These are phyloP conservation scores for Ichneumon xanthorius DNA, from an alignment of 2,888 invertebrate species.

Conservation along the genomic window DNA sequence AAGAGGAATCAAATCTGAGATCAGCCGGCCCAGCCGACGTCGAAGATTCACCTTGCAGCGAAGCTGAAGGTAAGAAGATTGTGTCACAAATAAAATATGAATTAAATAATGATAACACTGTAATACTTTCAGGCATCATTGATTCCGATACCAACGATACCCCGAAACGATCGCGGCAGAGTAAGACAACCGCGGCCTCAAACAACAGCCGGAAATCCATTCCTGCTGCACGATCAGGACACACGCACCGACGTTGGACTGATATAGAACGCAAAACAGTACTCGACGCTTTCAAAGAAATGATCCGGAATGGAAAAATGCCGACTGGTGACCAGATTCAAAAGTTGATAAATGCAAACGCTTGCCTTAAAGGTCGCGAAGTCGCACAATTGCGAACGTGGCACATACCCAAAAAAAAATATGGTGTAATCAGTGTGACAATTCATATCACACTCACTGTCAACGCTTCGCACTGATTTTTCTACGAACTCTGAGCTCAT, in stretches of 20 bases:
- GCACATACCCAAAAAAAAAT: conserved; percentile 58
- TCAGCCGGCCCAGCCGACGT: not conserved
- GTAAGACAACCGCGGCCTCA: not conserved
- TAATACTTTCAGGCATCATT: conserved; percentile 3
- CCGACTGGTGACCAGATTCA: conserved; percentile 59
- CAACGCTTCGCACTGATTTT: too few relatives aligned
- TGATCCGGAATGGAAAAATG: conserved; percentile 43
- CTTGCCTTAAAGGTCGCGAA: conserved; percentile 28
- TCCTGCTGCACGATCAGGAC: not conserved
- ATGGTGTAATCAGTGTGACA: not conserved
- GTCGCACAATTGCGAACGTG: conserved; percentile 60
- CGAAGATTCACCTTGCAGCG: not conserved
- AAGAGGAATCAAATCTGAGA: conserved; percentile 24
- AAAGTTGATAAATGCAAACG: conserved; percentile 48
- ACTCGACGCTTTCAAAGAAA: conserved; percentile 37
- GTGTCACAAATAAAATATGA: not conserved
- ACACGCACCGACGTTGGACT: conserved; percentile 54
- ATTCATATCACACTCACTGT: too few relatives aligned
- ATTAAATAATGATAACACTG: not conserved
- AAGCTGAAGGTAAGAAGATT: conserved; percentile 18
- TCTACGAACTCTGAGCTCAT: too few relatives aligned
- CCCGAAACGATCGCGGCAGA: not conserved
- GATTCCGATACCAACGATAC: not conserved
- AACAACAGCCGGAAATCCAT: conserved; percentile 7
- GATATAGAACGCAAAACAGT: conserved; percentile 44